Evolutionary conservation across 2,888 invertebrate species (phyloP), one percentile per base, ranked within the genome.

Genomic region (Dynastes grantii): DNA sequence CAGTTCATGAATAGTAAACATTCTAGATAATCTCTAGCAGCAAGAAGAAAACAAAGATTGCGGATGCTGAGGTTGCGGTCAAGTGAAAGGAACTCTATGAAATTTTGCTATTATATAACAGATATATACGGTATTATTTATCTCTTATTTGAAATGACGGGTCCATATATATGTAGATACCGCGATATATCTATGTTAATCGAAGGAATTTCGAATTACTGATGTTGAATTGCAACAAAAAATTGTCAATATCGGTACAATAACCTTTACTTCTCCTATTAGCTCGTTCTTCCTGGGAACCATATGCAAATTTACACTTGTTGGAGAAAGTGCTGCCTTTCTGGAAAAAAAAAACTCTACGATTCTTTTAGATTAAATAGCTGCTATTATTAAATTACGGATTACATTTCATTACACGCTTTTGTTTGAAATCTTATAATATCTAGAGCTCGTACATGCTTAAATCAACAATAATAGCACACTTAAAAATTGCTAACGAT

Each of bases 81-180:
- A 78, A 78, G 78, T 78, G 78, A 78, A 78, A 78, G 78, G 78
- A 71, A 67, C 73, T 63, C 63, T 73, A 78, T 78, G 73, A 76
- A 76, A 76, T 67, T 76, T 76, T 67, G 76, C 76, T 76, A 51
- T 76, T 76, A 76, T 76, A 76, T 76, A 76, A 76, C 76, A 55
- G 53, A 55, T 55, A 55, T 55, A 16, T 55, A 55, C 53, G 53
- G n/a, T 55, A 55, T 55, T 55, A 55, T n/a, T 51, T 51, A 51
- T 51, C 51, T 51, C 51, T 51, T 58, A 22, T 58, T 58, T 22
- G 27, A 29, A 61, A 61, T 29, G 55, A 6, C 13, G 11, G 61
- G 55, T 55, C 8, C 55, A 55, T 55, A 55, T 55, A 55, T 55
- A 22, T n/a, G 22, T 22, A n/a, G 8, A 5, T 55, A 55, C n/a